Conservation (phyloP, 2,888 invertebrate genomes). For the Cenopis cana region DNA sequence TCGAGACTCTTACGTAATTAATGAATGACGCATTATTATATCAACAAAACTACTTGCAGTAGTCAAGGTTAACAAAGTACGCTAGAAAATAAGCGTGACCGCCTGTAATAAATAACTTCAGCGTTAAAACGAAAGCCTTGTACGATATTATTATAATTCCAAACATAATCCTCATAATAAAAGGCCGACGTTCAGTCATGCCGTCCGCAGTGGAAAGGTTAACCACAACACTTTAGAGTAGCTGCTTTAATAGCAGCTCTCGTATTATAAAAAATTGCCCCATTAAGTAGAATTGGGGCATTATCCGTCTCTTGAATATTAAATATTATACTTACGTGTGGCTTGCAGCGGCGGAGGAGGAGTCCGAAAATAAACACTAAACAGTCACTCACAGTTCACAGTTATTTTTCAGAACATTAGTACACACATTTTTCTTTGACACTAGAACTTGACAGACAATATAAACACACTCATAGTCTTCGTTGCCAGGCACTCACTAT, state of each 20-base stretch:
- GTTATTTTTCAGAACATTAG: too few relatives aligned
- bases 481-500: too few relatives aligned
- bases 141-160: conserved; percentile 37
- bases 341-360: too few relatives aligned
- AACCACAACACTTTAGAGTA: conserved; percentile 25
- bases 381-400: too few relatives aligned
- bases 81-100: conserved; percentile 38
- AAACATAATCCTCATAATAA: conserved; percentile 36
- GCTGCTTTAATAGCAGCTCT: conserved; percentile 7
- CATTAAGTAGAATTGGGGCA: conserved; percentile 16
- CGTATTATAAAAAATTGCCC: conserved; percentile 25
- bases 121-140: conserved; percentile 36
- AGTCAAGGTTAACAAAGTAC: conserved; percentile 29
- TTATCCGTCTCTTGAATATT: conserved; percentile 23
- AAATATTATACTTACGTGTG: too few relatives aligned
- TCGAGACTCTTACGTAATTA: too few relatives aligned
- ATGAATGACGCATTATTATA: conserved; percentile 3
- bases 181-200: conserved; percentile 22
- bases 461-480: too few relatives aligned
- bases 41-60: conserved; percentile 17
- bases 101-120: conserved; percentile 27
- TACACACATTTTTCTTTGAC: too few relatives aligned
- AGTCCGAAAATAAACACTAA: too few relatives aligned
- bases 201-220: conserved; percentile 29
- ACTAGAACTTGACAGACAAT: too few relatives aligned